These are phyloP conservation scores for Agrotis puta DNA, from an alignment of 2,888 invertebrate genomes.

Conservation along the genomic window DNA sequence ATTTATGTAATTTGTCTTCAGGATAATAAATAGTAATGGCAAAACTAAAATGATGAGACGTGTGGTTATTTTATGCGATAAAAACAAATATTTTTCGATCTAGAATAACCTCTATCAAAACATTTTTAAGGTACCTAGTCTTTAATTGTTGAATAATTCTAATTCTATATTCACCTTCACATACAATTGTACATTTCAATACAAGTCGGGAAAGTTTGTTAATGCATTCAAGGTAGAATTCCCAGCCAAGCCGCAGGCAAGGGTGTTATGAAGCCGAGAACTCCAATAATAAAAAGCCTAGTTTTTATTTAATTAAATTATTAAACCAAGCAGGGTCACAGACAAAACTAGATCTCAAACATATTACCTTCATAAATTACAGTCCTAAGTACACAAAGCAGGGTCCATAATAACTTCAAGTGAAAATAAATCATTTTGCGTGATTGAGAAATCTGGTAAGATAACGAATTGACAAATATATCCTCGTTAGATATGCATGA, in stretches of 20 bases:
- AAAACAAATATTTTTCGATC: not conserved
- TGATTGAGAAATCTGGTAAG: conserved; percentile 66
- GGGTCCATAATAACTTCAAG: conserved; percentile 46
- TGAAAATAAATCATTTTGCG: conserved; percentile 61
- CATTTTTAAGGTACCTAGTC: no score
- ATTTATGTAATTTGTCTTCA: not conserved
- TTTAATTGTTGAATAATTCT: not conserved
- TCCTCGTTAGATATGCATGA: conserved; percentile 67
- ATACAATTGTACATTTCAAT: no score
- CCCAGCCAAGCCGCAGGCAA: no score
- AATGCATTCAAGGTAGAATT: no score
- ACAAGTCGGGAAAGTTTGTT: no score
- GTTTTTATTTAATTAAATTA: not conserved
- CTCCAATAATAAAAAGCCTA: no score
- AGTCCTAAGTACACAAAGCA: conserved; percentile 24
- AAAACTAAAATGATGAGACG: not conserved
- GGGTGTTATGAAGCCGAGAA: no score
- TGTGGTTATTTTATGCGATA: not conserved
- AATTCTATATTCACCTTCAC: no score
- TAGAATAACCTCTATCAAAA: not conserved
- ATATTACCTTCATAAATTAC: conserved; percentile 39
- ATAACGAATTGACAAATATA: conserved; percentile 66
- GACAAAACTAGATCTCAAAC: conserved; percentile 22
- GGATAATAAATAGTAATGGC: not conserved
- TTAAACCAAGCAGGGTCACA: conserved; percentile 1